phyloP scores from a whole-genome alignment of 2,888 invertebrate species.

The Fragum sueziense region DNA sequence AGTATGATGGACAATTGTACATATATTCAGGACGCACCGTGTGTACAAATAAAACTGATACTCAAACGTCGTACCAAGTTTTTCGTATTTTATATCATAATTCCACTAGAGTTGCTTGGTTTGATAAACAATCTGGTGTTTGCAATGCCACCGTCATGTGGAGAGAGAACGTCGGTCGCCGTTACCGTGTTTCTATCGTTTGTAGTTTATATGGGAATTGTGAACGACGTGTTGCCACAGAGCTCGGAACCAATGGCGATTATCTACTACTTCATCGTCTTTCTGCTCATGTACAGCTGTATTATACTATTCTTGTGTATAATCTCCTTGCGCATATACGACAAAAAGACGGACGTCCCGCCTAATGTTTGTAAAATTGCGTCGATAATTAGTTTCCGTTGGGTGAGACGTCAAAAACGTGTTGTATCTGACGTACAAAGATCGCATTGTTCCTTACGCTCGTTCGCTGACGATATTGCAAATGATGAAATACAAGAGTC shows the following conservation, averaged over 20 bases:
- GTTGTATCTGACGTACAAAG: not conserved
- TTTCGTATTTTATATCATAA: constrained; percentile 42
- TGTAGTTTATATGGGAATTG: constrained; percentile 49
- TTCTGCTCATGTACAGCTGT: constrained; percentile 41
- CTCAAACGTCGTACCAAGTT: constrained; percentile 36
- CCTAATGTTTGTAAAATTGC: not conserved
- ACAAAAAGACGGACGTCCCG: constrained; percentile 31
- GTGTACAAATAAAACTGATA: not conserved
- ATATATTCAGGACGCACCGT: not conserved
- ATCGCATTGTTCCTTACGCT: not conserved
- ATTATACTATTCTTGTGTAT: constrained; percentile 33
- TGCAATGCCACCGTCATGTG: constrained; percentile 45
- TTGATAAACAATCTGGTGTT: constrained; percentile 46
- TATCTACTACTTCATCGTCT: constrained; percentile 45
- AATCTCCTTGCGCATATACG: constrained; percentile 40
- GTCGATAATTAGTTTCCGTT: not conserved
- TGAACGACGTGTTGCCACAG: constrained; percentile 47
- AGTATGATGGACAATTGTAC: not conserved
- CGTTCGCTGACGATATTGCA: not conserved
- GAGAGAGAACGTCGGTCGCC: constrained; percentile 46
- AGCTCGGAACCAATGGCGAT: constrained; percentile 45
- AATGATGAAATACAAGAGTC: not conserved
- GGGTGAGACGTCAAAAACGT: not conserved
- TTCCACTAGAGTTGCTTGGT: constrained; percentile 41
- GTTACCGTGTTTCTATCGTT: constrained; percentile 51